Evolutionary conservation across 1,140 invertebrate species (phyloP).

Genomic region (Drosophila bocqueti): DNA sequence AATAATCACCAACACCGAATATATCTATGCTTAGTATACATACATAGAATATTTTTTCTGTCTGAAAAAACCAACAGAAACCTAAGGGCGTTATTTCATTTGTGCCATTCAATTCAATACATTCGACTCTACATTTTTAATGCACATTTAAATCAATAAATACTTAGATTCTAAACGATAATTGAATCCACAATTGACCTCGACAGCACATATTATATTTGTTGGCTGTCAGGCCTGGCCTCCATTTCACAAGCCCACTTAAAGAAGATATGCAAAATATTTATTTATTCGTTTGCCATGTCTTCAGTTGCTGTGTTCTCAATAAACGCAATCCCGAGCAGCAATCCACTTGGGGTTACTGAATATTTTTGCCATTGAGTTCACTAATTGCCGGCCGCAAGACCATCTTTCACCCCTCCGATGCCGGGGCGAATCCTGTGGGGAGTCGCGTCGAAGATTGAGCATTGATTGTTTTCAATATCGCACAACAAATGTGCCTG

Average conservation of each 20-base stretch:
- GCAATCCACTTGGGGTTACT: conserved; percentile 42
- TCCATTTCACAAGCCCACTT: conserved; percentile 23
- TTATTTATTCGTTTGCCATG: conserved; percentile 34
- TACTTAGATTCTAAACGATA: conserved; percentile 1
- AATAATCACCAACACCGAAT: too few relatives aligned
- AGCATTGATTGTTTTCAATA: conserved; percentile 82
- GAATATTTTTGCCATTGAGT: conserved; percentile 30
- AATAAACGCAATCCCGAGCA: conserved; percentile 30
- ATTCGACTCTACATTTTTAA: not conserved
- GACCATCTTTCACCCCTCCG: not conserved
- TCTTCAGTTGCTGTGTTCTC: conserved; percentile 17
- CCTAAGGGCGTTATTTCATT: not conserved
- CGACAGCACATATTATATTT: conserved; percentile 9
- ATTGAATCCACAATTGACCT: conserved; percentile 14
- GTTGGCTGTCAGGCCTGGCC: conserved; percentile 26
- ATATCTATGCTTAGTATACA: not conserved
- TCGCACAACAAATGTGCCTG: conserved; percentile 75
- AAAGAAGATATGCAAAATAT: conserved; percentile 42
- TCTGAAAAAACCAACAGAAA: not conserved
- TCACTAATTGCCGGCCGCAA: conserved; percentile 36
- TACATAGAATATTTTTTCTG: not conserved
- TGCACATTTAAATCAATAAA: conserved; percentile 7
- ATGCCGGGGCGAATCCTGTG: conserved; percentile 12
- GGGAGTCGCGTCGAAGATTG: conserved; percentile 69
- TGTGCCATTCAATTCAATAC: not conserved